Evolutionary conservation across 1,140 invertebrate species (phyloP).

Genomic region (Drosophila azteca): DNA sequence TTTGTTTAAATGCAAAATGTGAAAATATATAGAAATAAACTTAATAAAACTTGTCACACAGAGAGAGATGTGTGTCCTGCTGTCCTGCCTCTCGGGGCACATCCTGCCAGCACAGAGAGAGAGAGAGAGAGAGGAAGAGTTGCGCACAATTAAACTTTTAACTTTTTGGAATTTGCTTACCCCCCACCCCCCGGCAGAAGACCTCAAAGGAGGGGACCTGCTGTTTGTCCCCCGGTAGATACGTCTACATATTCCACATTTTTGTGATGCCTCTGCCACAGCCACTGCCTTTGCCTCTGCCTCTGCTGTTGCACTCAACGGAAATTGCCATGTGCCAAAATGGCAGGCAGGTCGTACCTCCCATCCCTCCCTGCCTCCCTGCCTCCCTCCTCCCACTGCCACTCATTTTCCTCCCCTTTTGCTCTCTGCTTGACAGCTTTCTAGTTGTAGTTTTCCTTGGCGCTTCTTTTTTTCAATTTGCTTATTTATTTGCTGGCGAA

Average conservation of each 20-base stretch:
- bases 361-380: neutral
- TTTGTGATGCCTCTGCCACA: slow-evolving; percentile 60
- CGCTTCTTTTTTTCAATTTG: slow-evolving; percentile 45
- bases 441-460: slow-evolving; percentile 35
- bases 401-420: no score
- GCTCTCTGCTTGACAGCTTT: slow-evolving; percentile 25
- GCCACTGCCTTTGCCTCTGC: slow-evolving; percentile 2
- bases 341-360: slow-evolving; percentile 19
- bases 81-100: slow-evolving; percentile 16
- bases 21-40: slow-evolving; percentile 72
- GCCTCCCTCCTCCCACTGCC: slow-evolving; percentile 1
- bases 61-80: slow-evolving; percentile 31
- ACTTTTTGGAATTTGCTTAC: slow-evolving; percentile 69
- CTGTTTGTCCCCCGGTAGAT: neutral
- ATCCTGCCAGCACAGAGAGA: slow-evolving; percentile 24
- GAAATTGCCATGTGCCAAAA: slow-evolving; percentile 77
- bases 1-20: slow-evolving; percentile 58
- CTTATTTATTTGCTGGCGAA: slow-evolving; percentile 48
- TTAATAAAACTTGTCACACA: slow-evolving; percentile 80
- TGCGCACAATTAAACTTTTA: slow-evolving; percentile 82
- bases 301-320: slow-evolving; percentile 42
- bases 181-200: slow-evolving; percentile 8
- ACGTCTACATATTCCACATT: slow-evolving; percentile 55
- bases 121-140: slow-evolving; percentile 13
- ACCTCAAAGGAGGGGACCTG: no score